phyloP scores from a whole-genome alignment of 2,113 vertebrate species.

The Tragulus kanchil region DNA sequence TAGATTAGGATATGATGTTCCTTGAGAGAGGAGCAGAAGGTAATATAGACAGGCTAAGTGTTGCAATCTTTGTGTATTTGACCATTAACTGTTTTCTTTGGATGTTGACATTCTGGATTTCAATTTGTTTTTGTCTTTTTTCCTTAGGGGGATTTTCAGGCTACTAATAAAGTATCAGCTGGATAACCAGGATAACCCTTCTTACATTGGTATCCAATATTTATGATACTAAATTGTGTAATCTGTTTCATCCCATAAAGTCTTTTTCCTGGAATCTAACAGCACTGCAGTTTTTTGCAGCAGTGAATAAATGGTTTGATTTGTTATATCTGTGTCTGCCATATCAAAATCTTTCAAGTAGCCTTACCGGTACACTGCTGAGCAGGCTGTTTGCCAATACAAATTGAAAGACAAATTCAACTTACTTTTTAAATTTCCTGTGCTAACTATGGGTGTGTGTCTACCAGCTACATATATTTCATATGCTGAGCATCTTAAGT shows the following conservation, averaged over 20 bases:
- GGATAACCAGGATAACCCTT: constrained; percentile 96
- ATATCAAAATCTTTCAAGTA: background rate
- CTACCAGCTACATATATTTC: background rate
- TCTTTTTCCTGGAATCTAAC: background rate
- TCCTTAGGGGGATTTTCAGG: constrained; percentile 95
- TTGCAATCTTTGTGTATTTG: background rate
- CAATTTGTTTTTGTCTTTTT: constrained; percentile 46
- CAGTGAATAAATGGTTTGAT: background rate
- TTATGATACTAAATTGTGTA: constrained; percentile 23
- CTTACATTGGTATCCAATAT: constrained; percentile 90
- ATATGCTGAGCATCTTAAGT: background rate
- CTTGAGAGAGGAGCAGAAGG: constrained; percentile 45
- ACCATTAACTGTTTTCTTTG: background rate
- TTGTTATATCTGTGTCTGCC: background rate
- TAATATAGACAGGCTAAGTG: background rate
- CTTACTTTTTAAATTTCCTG: background rate
- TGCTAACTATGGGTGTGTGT: background rate
- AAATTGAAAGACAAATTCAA: background rate
- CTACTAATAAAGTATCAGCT: constrained; percentile 95
- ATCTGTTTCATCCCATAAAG: background rate
- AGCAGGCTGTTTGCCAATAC: background rate
- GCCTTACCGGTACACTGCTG: background rate
- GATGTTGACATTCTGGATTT: constrained; percentile 53
- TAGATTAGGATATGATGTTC: background rate
- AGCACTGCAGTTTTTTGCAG: constrained; percentile 13